phyloP scores from a whole-genome alignment of 2,797 vertebrate species.

The Bucorvus abyssinicus region DNA sequence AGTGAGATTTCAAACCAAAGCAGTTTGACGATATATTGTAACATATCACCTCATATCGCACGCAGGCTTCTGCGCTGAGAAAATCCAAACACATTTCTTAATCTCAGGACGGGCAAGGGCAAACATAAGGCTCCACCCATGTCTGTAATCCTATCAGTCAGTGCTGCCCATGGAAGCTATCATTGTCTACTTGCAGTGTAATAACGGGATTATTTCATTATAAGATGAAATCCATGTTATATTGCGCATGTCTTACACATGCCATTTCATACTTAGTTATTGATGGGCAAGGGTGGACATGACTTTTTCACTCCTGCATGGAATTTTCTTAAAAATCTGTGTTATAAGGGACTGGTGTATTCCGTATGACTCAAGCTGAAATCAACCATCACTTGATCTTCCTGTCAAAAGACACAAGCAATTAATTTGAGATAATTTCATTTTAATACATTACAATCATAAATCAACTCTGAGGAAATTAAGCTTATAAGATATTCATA shows the following conservation, averaged over 20 bases:
- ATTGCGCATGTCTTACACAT: neutral
- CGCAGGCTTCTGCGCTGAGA: neutral
- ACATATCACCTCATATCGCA: neutral
- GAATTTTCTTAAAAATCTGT: neutral
- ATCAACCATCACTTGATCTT: neutral
- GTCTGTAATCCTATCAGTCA: neutral
- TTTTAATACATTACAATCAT: neutral
- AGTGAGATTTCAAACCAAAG: neutral
- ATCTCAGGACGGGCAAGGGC: neutral
- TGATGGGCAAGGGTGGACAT: neutral
- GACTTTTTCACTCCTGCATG: neutral
- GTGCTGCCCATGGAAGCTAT: neutral
- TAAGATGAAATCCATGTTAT: neutral
- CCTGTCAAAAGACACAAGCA: neutral
- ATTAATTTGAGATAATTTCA: neutral
- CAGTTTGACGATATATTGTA: neutral
- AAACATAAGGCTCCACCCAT: neutral
- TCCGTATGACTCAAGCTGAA: neutral
- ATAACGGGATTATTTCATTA: neutral
- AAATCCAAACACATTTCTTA: neutral
- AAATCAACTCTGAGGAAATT: neutral
- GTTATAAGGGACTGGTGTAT: neutral
- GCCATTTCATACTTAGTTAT: neutral
- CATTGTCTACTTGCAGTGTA: neutral
- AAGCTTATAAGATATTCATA: neutral